Evolutionary conservation across 1,140 invertebrate genomes (phyloP).

Genomic region (Drosophila erecta): DNA sequence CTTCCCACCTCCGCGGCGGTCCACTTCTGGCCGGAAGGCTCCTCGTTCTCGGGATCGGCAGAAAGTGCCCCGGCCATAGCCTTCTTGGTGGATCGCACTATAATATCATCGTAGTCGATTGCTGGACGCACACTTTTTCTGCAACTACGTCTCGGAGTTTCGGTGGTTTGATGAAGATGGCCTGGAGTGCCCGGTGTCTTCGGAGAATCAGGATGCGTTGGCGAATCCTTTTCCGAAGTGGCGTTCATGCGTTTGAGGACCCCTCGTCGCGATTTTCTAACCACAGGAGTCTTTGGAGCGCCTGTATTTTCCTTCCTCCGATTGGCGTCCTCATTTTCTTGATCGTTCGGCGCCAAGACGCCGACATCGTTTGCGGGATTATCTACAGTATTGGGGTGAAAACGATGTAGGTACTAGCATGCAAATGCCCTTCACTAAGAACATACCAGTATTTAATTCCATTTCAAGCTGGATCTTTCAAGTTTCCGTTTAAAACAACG

Average conservation of each 20-base stretch:
- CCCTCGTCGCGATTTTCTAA: slow-evolving; percentile 35
- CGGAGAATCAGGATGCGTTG: neutral
- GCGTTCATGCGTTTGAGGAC: neutral
- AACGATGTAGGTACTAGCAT: neutral
- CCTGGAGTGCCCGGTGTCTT: slow-evolving; percentile 3
- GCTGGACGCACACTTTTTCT: slow-evolving; percentile 71
- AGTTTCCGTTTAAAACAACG: neutral
- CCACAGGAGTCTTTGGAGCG: slow-evolving; percentile 29
- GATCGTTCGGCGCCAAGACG: slow-evolving; percentile 9
- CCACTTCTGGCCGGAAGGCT: slow-evolving; percentile 53
- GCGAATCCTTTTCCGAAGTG: slow-evolving; percentile 3
- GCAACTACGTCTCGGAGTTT: slow-evolving; percentile 68
- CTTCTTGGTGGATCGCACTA: slow-evolving; percentile 62
- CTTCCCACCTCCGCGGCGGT: slow-evolving; percentile 53
- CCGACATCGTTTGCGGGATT: neutral
- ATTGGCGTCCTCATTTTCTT: slow-evolving; percentile 19
- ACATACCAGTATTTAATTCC: slow-evolving; percentile 15
- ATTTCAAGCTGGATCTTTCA: neutral
- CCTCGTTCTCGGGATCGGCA: neutral
- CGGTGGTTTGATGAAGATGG: neutral
- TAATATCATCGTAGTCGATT: slow-evolving; percentile 75
- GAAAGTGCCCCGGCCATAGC: neutral
- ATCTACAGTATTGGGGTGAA: neutral
- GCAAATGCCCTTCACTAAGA: neutral
- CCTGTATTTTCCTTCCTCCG: neutral